phyloP scores from a whole-genome alignment of 2,888 invertebrate genomes.

The Entomobrya multifasciata region DNA sequence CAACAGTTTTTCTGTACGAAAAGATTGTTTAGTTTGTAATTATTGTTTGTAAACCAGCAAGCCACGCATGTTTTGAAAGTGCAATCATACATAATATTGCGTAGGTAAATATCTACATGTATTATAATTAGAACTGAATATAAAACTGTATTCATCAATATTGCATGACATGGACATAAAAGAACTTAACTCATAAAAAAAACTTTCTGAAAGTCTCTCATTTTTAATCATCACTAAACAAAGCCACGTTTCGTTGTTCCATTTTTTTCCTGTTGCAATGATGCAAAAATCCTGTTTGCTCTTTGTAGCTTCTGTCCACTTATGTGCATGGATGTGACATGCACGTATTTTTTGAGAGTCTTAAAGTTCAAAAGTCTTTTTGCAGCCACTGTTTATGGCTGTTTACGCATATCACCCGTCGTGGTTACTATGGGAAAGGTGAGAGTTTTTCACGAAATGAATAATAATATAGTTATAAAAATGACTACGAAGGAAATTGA shows the following conservation, averaged over 20 bases:
- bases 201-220: slow-evolving; percentile 34
- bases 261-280: not conserved
- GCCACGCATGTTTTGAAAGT: not conserved
- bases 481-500: not conserved
- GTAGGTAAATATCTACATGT: not conserved
- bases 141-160: not conserved
- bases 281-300: not conserved
- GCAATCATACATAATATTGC: not conserved
- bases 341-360: not conserved
- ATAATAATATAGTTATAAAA: slow-evolving; percentile 27
- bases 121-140: not conserved
- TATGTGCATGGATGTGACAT: not conserved
- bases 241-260: slow-evolving; percentile 39
- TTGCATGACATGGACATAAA: not conserved
- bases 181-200: not conserved
- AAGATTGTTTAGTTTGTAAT: too few species aligned
- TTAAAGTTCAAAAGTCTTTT: slow-evolving; percentile 17
- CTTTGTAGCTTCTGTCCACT: not conserved
- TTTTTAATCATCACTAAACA: slow-evolving; percentile 21
- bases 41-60: not conserved
- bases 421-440: slow-evolving; percentile 55
- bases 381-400: not conserved
- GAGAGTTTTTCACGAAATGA: slow-evolving; percentile 58
- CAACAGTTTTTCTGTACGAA: not conserved
- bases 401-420: not conserved